Evolutionary conservation across 92 coral and sea anemone genomes (phyloP), one percentile per base, ranked within the genome.

Genomic region (Phenganax marumi): DNA sequence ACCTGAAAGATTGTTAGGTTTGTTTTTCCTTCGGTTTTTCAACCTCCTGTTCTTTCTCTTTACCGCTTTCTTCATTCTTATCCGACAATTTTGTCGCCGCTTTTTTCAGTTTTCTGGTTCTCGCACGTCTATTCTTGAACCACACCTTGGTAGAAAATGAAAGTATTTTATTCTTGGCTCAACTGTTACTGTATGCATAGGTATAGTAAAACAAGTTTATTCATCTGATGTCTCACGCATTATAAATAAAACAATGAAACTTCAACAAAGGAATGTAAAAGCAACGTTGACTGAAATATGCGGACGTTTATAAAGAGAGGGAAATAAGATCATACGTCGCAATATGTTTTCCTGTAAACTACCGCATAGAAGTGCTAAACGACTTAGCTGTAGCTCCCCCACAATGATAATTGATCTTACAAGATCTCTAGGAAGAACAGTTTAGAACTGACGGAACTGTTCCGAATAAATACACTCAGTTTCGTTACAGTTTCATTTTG

Each of bases 121-220:
- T 76, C 24, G 81, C 81, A 3, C 81, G 50, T 76, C 69, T 76
- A n/a, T 76, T 76, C 43, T 76, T 76, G 68, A 76, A 76, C 81
- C 81, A 76, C 18, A 76, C 81, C 81, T 76, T 6, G 10, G 2
- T 33, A 5, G 73, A 21, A 68, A 68, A 68, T 24, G 48, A 68
- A 14, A 68, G 47, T 33, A 33, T 5, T 33, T 33, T 33, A 33
- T 33, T 33, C 43, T 33, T 33, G 43, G 43, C 43, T 0, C 5
- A 33, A 33, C 43, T 33, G 43, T 33, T 33, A 33, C 43, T 33
- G 43, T 33, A 33, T 33, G 43, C 5, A 33, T 33, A 33, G 43
- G 43, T 33, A 33, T 33, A 33, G 43, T 33, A 33, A 33, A 33
- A 33, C 43, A 33, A 33, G 5, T 2, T 33, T 33, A 33, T 33